Base-by-base conservation (phyloP, 2,113 vertebrate species). In the Aegotheles bennettii region DNA sequence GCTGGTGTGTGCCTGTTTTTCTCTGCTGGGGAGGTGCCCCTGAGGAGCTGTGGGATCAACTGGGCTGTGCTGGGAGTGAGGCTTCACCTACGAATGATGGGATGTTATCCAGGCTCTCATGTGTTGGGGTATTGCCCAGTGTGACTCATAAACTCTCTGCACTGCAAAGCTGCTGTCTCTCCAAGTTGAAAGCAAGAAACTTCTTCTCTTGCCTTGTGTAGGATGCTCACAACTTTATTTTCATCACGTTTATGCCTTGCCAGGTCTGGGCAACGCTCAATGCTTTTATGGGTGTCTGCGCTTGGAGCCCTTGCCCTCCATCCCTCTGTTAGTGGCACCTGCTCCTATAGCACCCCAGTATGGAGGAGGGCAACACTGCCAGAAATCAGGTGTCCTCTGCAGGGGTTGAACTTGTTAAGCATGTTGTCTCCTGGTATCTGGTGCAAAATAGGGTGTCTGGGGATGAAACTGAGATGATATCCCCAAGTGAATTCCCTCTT, bases 241-340 rank as follows among this genome's bases (percentile, higher is more conserved):
- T 86, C 17, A 25, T 42, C 20, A 16, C 6, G 23, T 73, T 92
- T 50, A 24, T 76, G 74, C 68, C 2, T 0, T 11, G 16, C 38
- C 0, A 2, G 42, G 51, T n/a, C 78, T 67, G 67, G 47, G 35
- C 24, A 69, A 19, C 29, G 23, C 18, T 90, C 0, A 0, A 3
- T 65, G 35, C 26, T 83, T 64, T 74, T 3, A 0, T 17, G 59
- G 14, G 13, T 53, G 43, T 57, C 33, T 82, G 13, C 0, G 57
- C 31, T 71, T 57, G 45, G n/a, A 84, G 43, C 19, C 63, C 42
- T 38, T 90, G 23, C 26, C 10, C 18, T 64, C 31, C 1, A 7
- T 53, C 25, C 16, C 43, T 60, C 28, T 71, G 56, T 11, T 21
- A 4, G 18, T 25, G 56, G 36, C 15, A 23, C 0, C 6, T 19